Conservation (phyloP, 2,797 vertebrate genomes). For the Crypturellus tataupa region DNA sequence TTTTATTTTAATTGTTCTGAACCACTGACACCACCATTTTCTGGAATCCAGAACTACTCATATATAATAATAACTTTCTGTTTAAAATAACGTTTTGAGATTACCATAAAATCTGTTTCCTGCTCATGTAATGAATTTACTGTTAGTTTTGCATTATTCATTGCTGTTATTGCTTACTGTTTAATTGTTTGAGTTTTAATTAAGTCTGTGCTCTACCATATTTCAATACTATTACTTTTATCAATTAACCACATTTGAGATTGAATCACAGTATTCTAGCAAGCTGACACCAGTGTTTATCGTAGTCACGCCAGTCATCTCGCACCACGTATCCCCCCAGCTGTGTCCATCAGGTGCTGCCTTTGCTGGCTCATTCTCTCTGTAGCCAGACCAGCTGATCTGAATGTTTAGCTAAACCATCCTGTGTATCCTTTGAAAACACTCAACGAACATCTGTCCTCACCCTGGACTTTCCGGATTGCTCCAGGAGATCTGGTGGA, state of each 20-base stretch:
- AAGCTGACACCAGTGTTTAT: not conserved
- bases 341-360: not conserved
- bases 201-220: not conserved
- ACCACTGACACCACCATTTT: not conserved
- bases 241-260: not conserved
- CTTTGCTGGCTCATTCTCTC: not conserved
- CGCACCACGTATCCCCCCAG: not conserved
- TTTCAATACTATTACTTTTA: not conserved
- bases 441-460: not conserved
- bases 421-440: not conserved
- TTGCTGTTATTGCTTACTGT: not conserved
- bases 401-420: not conserved
- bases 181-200: no score
- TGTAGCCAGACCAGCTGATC: not conserved
- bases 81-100: not conserved
- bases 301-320: not conserved
- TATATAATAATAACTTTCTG: not conserved
- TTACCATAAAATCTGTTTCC: rapidly evolving
- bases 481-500: not conserved
- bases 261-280: not conserved
- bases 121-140: not conserved
- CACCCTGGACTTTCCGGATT: not conserved
- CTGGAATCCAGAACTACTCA: not conserved
- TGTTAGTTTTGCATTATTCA: not conserved
- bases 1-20: not conserved